A percentile compares a stretch with the other conserved stretches of the same genome.
Conservation (phyloP, 2,888 invertebrate genomes). For the Pimpla rufipes region DNA sequence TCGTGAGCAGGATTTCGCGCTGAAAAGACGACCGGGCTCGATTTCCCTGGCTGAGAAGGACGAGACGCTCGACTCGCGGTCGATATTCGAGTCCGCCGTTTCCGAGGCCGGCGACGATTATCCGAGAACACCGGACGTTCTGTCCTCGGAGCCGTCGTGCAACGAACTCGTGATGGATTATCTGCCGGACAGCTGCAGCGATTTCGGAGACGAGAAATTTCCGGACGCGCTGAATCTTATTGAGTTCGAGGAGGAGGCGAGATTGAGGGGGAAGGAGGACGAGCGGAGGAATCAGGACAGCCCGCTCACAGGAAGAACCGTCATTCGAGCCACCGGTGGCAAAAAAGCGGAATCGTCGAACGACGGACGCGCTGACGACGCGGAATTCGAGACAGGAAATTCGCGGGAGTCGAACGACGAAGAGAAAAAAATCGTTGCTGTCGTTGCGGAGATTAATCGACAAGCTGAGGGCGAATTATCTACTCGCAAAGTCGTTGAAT, state of each 20-base stretch:
- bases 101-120: slow-evolving; percentile 50
- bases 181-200: slow-evolving; percentile 19
- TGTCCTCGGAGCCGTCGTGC: slow-evolving; percentile 42
- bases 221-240: slow-evolving; percentile 29
- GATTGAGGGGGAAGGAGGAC: slow-evolving; percentile 39
- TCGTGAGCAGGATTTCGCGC: slow-evolving; percentile 36
- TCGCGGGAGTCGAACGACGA: neutral
- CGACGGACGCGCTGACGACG: neutral
- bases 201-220: slow-evolving; percentile 30
- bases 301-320: slow-evolving; percentile 69
- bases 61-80: slow-evolving; percentile 33
- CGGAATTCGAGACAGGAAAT: neutral
- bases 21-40: slow-evolving; percentile 66
- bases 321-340: slow-evolving; percentile 45
- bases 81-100: slow-evolving; percentile 48
- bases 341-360: neutral
- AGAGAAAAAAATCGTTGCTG: neutral
- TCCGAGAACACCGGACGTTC: neutral
- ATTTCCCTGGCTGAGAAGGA: slow-evolving; percentile 59
- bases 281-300: slow-evolving; percentile 37
- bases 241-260: slow-evolving; percentile 48
- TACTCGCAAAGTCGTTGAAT: slow-evolving; percentile 66
- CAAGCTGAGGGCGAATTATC: neutral
- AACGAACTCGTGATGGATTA: slow-evolving; percentile 51
- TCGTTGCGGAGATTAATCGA: neutral